Percentiles rank a stretch among this genome's conserved stretches.
Evolutionary conservation across 35 echinoderm and acorn worm genomes (phyloP).

Genomic region (Lytechinus pictus): DNA sequence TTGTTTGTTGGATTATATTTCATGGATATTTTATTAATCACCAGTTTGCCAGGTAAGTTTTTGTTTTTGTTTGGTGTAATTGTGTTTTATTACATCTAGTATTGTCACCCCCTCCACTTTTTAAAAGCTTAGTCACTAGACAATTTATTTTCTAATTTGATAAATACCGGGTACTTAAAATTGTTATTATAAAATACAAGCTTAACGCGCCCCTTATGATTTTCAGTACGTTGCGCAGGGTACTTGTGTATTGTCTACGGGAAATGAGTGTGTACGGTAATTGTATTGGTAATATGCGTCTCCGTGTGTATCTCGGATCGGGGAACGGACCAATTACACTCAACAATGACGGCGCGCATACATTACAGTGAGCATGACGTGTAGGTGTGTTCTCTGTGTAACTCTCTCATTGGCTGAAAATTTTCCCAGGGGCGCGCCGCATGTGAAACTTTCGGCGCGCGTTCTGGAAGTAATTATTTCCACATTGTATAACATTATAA

Average conservation of each 20-base stretch:
- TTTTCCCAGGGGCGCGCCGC: not conserved
- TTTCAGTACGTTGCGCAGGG: no score
- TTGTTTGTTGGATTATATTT: not conserved
- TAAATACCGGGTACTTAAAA: no score
- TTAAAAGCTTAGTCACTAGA: no score
- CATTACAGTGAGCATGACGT: not conserved
- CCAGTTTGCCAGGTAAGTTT: not conserved
- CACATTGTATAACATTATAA: not conserved
- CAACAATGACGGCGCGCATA: slow-evolving; percentile 9
- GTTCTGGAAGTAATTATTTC: not conserved
- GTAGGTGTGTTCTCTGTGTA: not conserved
- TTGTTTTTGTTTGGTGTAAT: not conserved
- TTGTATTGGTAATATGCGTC: not conserved
- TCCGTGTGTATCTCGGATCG: not conserved
- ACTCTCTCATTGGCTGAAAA: not conserved
- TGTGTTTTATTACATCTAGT: no score
- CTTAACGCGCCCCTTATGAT: no score
- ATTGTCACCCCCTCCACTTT: no score
- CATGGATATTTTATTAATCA: slow-evolving; percentile 1
- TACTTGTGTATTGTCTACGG: no score
- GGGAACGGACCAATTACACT: no score
- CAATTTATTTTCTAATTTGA: no score
- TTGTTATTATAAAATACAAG: no score
- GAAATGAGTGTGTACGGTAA: not conserved
- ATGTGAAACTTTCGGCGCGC: not conserved